Evolutionary conservation across 2,888 invertebrate genomes (phyloP).

Genomic region (Morpho deidamia): DNA sequence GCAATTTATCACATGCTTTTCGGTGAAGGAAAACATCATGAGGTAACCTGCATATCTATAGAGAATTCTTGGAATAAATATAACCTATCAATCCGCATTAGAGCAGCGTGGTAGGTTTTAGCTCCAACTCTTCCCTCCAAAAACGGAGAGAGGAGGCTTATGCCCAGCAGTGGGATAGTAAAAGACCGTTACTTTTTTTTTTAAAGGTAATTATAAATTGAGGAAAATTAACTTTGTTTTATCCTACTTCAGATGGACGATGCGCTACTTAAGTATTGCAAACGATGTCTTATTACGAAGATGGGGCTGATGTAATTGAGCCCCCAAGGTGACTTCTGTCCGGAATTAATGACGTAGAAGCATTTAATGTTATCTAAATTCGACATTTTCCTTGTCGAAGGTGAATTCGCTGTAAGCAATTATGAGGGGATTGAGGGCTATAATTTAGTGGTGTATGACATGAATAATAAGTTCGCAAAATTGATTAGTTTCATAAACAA

Average conservation of each 20-base stretch:
- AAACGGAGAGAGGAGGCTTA: too few species aligned
- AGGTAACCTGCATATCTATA: too few species aligned
- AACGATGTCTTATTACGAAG: slow-evolving; percentile 26
- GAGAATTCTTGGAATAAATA: too few species aligned
- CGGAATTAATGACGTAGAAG: slow-evolving; percentile 52
- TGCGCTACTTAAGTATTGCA: slow-evolving; percentile 3
- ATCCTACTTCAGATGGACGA: neutral
- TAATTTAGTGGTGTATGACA: slow-evolving; percentile 11
- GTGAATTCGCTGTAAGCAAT: slow-evolving; percentile 8
- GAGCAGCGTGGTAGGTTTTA: too few species aligned
- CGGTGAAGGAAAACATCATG: too few species aligned
- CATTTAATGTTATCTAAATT: slow-evolving; percentile 24
- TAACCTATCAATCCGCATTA: too few species aligned
- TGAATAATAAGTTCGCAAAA: slow-evolving; percentile 13
- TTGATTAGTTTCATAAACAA: neutral
- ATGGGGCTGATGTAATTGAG: slow-evolving; percentile 55
- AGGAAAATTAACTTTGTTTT: neutral
- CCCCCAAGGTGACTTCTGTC: slow-evolving; percentile 43
- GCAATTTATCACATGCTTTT: too few species aligned
- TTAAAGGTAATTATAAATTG: too few species aligned
- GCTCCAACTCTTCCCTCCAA: too few species aligned
- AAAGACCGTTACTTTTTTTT: too few species aligned
- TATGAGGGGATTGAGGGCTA: slow-evolving; percentile 9
- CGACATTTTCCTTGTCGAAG: slow-evolving; percentile 15
- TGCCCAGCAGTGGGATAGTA: too few species aligned